A percentile compares a stretch with the other conserved stretches of the same genome.
Conservation (phyloP, 1,140 invertebrate genomes). For the Drosophila nigromelanica region DNA sequence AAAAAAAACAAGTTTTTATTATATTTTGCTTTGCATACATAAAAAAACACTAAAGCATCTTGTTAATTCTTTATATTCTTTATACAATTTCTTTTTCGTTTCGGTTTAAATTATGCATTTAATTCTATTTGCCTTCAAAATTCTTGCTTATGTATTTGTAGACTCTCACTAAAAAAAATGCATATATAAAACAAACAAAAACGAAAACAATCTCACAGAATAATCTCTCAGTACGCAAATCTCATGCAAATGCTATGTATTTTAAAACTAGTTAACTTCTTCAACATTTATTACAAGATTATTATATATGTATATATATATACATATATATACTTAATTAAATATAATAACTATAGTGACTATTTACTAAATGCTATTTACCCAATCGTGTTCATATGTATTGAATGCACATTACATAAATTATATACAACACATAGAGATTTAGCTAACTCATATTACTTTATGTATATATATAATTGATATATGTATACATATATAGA, state of each 20-base stretch:
- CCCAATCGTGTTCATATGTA: slow-evolving; percentile 71
- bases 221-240: slow-evolving; percentile 39
- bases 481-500: not conserved
- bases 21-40: slow-evolving; percentile 35
- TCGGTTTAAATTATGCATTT: slow-evolving; percentile 56
- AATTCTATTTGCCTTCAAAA: slow-evolving; percentile 37
- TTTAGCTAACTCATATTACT: slow-evolving; percentile 5
- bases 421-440: slow-evolving; percentile 35
- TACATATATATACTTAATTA: slow-evolving; percentile 10
- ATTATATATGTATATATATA: slow-evolving; percentile 24
- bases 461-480: slow-evolving; percentile 33
- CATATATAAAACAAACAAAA: slow-evolving; percentile 18
- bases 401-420: slow-evolving; percentile 66
- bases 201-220: slow-evolving; percentile 35
- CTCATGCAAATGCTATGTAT: slow-evolving; percentile 50
- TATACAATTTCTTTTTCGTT: slow-evolving; percentile 5
- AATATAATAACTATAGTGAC: slow-evolving; percentile 74
- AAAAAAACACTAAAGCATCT: slow-evolving; percentile 12
- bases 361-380: slow-evolving; percentile 75
- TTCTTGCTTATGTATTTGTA: slow-evolving; percentile 40
- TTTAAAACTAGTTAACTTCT: slow-evolving; percentile 70
- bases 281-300: slow-evolving; percentile 63
- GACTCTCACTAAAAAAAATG: slow-evolving; percentile 31
- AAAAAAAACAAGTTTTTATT: slow-evolving; percentile 29
- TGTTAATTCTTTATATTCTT: slow-evolving; percentile 10